A percentile compares a stretch with the other conserved stretches of the same genome.
These are phyloP conservation scores for Odontomyia ornata DNA, from an alignment of 2,888 invertebrate species.

Conservation along the genomic window DNA sequence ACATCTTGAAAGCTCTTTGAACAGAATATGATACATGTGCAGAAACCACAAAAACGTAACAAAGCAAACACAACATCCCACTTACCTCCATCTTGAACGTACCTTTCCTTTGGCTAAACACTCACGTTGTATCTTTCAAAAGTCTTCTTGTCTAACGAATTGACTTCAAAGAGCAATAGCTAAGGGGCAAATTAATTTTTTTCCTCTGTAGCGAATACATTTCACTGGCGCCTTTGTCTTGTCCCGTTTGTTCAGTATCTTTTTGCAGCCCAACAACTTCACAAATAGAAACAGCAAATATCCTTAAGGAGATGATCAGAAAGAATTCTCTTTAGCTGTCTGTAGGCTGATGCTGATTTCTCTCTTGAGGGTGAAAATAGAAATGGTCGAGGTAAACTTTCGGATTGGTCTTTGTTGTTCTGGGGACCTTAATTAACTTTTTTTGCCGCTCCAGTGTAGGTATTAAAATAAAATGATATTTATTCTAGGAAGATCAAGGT, in stretches of 20 bases:
- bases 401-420: not conserved
- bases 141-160: not conserved
- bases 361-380: not conserved
- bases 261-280: not conserved
- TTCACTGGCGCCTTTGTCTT: not conserved
- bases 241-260: not conserved
- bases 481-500: not conserved
- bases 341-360: slow-evolving; percentile 3
- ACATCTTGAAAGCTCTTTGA: too few relatives aligned
- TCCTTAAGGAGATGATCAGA: slow-evolving; percentile 15
- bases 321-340: not conserved
- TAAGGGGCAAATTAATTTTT: slow-evolving; percentile 12
- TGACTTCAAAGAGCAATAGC: slow-evolving; percentile 15
- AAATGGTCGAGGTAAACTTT: not conserved
- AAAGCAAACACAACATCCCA: too few relatives aligned
- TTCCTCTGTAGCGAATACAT: not conserved
- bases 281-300: slow-evolving; percentile 31
- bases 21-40: too few relatives aligned
- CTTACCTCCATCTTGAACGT: too few relatives aligned
- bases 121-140: not conserved
- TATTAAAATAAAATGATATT: not conserved
- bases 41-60: too few relatives aligned
- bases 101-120: too few relatives aligned
- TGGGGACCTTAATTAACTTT: slow-evolving; percentile 21
- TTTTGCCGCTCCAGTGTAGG: not conserved